Evolutionary conservation across 2,888 invertebrate genomes (phyloP).

Genomic region (Cyclophora albipunctata): DNA sequence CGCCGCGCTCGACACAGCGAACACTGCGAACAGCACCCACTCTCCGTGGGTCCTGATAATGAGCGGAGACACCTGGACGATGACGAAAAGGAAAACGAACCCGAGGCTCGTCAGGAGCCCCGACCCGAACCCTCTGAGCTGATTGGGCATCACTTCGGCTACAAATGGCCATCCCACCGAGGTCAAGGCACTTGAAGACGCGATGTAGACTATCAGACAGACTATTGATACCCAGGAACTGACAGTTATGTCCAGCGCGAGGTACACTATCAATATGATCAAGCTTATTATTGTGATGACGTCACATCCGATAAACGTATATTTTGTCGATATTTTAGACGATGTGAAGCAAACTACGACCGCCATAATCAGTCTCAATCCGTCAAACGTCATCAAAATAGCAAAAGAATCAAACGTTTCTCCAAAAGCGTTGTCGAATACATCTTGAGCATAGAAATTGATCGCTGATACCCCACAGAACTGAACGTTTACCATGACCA

Average conservation of each 20-base stretch:
- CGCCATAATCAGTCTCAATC: neutral
- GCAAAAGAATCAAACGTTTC: constrained; percentile 5
- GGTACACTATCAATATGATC: neutral
- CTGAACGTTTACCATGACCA: constrained; percentile 4
- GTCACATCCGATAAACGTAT: neutral
- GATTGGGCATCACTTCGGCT: constrained; percentile 30
- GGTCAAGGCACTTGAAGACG: constrained; percentile 19
- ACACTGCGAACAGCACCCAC: neutral
- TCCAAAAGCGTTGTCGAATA: constrained; percentile 5
- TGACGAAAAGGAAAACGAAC: constrained; percentile 2
- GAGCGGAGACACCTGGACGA: constrained; percentile 5
- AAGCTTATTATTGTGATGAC: constrained; percentile 1
- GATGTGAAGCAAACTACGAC: constrained; percentile 1
- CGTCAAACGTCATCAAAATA: constrained; percentile 5
- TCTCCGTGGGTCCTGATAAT: neutral
- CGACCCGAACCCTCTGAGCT: constrained; percentile 29
- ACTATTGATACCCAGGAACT: constrained; percentile 3
- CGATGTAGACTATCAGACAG: constrained; percentile 2
- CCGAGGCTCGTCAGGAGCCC: constrained; percentile 11
- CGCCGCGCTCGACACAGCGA: constrained; percentile 1
- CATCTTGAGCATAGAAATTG: constrained; percentile 6
- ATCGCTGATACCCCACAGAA: constrained; percentile 6
- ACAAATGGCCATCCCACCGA: constrained; percentile 31
- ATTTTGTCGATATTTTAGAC: constrained; percentile 5
- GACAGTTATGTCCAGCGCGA: neutral